These are phyloP conservation scores for Apodemus agrarius DNA, from an alignment of 2,797 vertebrate species.

Conservation along the genomic window DNA sequence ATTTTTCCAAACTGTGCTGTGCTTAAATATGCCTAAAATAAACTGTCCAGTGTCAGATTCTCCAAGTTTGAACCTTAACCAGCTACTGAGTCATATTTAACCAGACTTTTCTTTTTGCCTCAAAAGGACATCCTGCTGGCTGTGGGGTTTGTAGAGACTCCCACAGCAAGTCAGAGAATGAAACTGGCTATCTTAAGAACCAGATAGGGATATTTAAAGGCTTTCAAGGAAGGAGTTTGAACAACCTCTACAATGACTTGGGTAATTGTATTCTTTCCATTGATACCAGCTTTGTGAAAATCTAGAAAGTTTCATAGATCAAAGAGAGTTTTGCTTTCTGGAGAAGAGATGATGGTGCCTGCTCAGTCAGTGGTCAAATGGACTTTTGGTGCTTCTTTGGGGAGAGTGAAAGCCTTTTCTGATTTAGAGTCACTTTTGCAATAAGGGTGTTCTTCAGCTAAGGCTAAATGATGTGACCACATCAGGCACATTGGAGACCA, in stretches of 20 bases:
- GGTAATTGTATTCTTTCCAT: conserved; percentile 96
- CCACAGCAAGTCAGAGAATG: conserved; percentile 90
- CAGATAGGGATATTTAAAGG: conserved; percentile 92
- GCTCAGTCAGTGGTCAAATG: conserved; percentile 89
- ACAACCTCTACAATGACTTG: conserved; percentile 98
- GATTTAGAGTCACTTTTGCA: conserved; percentile 82
- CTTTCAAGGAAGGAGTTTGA: conserved; percentile 91
- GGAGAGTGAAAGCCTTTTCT: conserved; percentile 82
- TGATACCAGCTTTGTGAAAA: conserved; percentile 96
- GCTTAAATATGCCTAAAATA: background rate
- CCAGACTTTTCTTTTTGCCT: background rate
- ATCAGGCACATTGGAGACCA: background rate
- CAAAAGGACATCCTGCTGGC: background rate
- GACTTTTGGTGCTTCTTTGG: conserved; percentile 85
- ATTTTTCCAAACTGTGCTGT: background rate
- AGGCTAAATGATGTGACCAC: background rate
- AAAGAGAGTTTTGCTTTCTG: conserved; percentile 91
- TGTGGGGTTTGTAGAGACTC: background rate
- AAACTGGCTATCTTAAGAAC: conserved; percentile 92
- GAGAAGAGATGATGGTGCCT: conserved; percentile 85
- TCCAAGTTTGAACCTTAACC: background rate
- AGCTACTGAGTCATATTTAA: background rate
- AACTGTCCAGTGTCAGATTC: background rate
- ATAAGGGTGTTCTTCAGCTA: conserved; percentile 88
- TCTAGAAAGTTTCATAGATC: conserved; percentile 97